Evolutionary conservation across 2,113 vertebrate species (phyloP).

Genomic region (Chloropsis cyanopogon): DNA sequence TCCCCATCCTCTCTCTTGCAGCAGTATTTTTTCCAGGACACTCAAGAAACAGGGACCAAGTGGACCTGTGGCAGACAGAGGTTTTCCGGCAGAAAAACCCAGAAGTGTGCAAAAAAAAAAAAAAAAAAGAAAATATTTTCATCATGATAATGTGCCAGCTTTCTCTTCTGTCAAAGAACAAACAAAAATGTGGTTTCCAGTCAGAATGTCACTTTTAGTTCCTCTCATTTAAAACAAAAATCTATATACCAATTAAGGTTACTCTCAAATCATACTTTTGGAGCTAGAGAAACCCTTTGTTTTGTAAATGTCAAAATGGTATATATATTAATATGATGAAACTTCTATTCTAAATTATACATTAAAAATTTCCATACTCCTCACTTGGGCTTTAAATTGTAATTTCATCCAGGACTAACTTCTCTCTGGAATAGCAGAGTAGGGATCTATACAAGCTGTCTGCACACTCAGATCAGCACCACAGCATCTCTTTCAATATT

Average conservation of each 20-base stretch:
- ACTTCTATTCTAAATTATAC: not conserved
- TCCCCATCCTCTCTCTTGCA: not conserved
- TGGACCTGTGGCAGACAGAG: accelerated
- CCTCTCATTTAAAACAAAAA: not conserved
- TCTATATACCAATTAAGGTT: not conserved
- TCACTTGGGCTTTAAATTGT: not conserved
- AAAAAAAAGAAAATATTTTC: not conserved
- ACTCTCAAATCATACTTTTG: not conserved
- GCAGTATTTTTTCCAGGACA: not conserved
- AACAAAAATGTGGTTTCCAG: not conserved
- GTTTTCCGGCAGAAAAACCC: not conserved
- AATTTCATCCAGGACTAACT: not conserved
- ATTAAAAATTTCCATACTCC: not conserved
- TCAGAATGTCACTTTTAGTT: not conserved
- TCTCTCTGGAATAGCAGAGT: not conserved
- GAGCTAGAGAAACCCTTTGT: not conserved
- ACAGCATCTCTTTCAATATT: not conserved
- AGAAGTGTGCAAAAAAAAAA: not conserved
- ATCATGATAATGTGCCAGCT: not conserved
- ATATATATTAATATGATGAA: not conserved
- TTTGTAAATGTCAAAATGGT: not conserved
- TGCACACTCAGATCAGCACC: not conserved
- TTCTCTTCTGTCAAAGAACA: not conserved
- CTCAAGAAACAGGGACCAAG: not conserved
- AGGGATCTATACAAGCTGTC: not conserved